Evolutionary conservation across 2,797 vertebrate species (phyloP).

Genomic region (Pyrocephalus nanus): DNA sequence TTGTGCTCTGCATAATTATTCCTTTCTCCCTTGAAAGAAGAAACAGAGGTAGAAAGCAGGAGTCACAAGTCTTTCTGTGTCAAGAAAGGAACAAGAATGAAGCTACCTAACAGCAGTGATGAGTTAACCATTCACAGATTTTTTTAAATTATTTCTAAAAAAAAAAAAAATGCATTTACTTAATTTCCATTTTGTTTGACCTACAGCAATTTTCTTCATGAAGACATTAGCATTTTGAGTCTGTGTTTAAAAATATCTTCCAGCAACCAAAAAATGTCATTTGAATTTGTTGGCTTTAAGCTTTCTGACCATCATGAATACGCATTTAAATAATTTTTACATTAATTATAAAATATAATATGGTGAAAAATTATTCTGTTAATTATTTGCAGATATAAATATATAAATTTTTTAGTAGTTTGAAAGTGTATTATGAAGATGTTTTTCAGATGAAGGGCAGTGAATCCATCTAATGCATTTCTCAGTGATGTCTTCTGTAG

Average conservation of each 20-base stretch:
- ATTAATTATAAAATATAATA: background rate
- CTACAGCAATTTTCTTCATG: background rate
- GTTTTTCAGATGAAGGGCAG: background rate
- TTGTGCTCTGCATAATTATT: background rate
- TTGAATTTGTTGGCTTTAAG: background rate
- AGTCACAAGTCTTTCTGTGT: background rate
- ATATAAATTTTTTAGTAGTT: background rate
- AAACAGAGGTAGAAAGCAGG: background rate
- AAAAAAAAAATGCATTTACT: rapidly evolving
- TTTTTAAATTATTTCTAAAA: background rate
- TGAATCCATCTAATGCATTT: background rate
- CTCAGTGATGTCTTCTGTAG: background rate
- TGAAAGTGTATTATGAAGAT: background rate
- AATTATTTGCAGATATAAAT: background rate
- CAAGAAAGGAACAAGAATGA: background rate
- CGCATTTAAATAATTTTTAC: background rate
- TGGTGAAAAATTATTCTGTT: background rate
- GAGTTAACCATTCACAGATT: background rate
- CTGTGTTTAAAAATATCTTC: background rate
- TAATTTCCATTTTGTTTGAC: background rate
- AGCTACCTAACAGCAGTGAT: background rate
- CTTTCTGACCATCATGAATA: background rate
- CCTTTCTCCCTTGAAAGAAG: background rate
- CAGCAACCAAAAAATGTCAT: background rate
- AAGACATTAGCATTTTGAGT: background rate